phyloP scores from a whole-genome alignment of 1,140 invertebrate genomes.

The Brachionus manjavacas region DNA sequence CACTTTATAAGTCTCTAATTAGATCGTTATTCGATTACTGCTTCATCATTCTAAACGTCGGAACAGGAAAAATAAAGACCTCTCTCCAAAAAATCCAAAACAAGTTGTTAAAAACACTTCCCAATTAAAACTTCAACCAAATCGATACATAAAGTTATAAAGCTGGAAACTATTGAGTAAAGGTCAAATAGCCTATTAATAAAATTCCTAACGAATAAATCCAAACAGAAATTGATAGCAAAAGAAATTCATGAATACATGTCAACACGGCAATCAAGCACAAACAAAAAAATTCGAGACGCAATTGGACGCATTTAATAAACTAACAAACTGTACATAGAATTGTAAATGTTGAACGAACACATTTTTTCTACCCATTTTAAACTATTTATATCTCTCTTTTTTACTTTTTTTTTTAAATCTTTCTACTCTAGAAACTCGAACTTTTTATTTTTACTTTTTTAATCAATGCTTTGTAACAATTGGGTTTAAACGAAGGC shows the following conservation, averaged over 20 bases:
- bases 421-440: too few species aligned
- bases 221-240: not conserved
- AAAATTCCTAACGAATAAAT: not conserved
- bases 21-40: not conserved
- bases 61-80: not conserved
- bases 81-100: not conserved
- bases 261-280: not conserved
- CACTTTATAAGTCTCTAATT: not conserved
- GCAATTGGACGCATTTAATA: too few species aligned
- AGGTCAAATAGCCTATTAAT: not conserved
- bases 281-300: too few species aligned
- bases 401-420: too few species aligned
- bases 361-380: not conserved
- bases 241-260: not conserved
- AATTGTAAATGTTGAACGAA: not conserved
- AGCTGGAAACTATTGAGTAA: not conserved
- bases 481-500: too few species aligned
- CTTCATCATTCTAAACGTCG: not conserved
- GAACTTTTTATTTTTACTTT: too few species aligned
- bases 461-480: too few species aligned
- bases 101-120: not conserved
- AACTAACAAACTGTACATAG: not conserved
- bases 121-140: not conserved
- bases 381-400: too few species aligned
- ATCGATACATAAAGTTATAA: not conserved